Evolutionary conservation across 2,888 invertebrate genomes (phyloP), one percentile per base, ranked within the genome.

Genomic region (Meteorus colon): DNA sequence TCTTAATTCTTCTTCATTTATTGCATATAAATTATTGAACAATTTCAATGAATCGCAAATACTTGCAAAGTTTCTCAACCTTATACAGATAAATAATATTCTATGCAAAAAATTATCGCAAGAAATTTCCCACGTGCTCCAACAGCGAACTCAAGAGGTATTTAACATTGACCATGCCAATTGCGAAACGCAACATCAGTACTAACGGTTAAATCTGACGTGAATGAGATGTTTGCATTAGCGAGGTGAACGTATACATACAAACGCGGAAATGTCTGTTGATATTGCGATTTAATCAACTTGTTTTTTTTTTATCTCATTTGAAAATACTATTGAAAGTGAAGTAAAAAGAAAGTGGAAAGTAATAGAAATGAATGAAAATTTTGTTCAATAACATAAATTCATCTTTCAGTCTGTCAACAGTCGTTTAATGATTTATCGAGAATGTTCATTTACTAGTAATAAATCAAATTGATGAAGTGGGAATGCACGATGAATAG

Each of bases 91-190:
- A n/a, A 48, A 48, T 48, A 48, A 48, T 48, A n/a, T n/a, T n/a
- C 0, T 48, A n/a, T 16, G 19, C 24, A 55, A 55, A 55, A 19
- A 48, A 55, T 5, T 62, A 68, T 66, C 29, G 0, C 37, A 73
- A 55, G 27, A 41, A 37, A 12, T 55, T 75, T 73, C 60, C 72
- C 76, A 73, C 72, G 72, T 76, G 72, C 41, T 60, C 41, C n/a
- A 41, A 65, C 65, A 1, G 37, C 55, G 19, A 71, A 63, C 63
- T 66, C 29, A 59, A 68, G 41, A 67, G 68, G 76, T 72, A 72
- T 72, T 76, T 76, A 67, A 73, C 34, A 65, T 60, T 60, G 24
- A 34, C 41, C 34, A 34, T 34, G 37, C 37, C 37, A 37, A 41
- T 31, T 41, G 63, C 37, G 19, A 65, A 41, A 34, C 24, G 34